Conservation (phyloP, 2,888 invertebrate genomes). For the Hydrotaea diabolus region DNA sequence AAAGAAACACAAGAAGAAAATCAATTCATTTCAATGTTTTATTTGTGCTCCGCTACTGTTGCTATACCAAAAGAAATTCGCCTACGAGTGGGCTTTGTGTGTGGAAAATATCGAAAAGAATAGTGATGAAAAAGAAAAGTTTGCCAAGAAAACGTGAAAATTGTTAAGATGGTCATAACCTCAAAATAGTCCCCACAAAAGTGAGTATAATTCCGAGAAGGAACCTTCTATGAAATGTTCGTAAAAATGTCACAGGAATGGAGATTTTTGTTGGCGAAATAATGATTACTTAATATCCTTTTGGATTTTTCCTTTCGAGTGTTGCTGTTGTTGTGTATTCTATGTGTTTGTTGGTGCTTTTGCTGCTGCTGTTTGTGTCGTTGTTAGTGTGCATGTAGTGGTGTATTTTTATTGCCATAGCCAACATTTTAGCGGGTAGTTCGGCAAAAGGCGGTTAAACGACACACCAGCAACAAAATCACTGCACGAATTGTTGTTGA, state of each 20-base stretch:
- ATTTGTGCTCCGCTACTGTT: constrained; percentile 52
- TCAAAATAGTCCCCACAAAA: constrained; percentile 47
- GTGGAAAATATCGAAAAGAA: constrained; percentile 14
- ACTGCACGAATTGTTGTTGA: constrained; percentile 51
- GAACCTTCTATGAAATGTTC: constrained; percentile 16
- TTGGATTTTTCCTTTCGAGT: constrained; percentile 45
- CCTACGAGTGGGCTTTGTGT: constrained; percentile 14
- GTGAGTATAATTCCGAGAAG: constrained; percentile 43
- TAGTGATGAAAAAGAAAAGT: constrained; percentile 32
- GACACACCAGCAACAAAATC: constrained; percentile 50
- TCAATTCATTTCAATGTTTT: constrained; percentile 55
- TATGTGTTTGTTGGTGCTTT: constrained; percentile 56
- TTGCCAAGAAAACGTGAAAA: constrained; percentile 36
- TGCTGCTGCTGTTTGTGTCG: constrained; percentile 36
- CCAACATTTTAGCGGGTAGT: constrained; percentile 43
- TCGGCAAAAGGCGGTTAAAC: constrained; percentile 48
- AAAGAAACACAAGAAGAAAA: constrained; percentile 47
- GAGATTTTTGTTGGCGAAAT: constrained; percentile 38
- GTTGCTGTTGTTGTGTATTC: constrained; percentile 40
- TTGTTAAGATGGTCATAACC: constrained; percentile 61
- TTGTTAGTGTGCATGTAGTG: constrained; percentile 55
- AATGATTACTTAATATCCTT: constrained; percentile 72
- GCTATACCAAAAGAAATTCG: constrained; percentile 50
- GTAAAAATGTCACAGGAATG: constrained; percentile 14
- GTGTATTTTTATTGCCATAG: constrained; percentile 27